Conservation (phyloP, 2,797 vertebrate species). For the Cyclopterus lumpus region DNA sequence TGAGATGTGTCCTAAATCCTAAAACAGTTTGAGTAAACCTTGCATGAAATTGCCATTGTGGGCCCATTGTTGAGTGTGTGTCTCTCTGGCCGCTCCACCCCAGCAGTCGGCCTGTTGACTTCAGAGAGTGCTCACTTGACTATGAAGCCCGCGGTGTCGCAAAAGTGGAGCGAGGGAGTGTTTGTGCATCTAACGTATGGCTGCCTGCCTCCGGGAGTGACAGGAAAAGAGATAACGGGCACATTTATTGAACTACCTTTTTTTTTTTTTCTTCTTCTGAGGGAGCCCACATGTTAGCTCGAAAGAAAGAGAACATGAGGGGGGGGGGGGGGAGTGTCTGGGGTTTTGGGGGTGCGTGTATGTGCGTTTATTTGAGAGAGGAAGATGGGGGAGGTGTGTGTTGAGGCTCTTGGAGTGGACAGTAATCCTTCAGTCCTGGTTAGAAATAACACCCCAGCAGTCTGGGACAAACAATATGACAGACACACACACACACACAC, state of each 20-base stretch:
- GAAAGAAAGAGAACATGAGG: slow-evolving; percentile 11
- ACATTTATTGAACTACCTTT: slow-evolving; percentile 39
- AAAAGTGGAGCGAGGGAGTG: slow-evolving; percentile 22
- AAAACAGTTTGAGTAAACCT: slow-evolving; percentile 66
- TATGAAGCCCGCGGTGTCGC: slow-evolving; percentile 42
- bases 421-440: slow-evolving; percentile 77
- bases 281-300: slow-evolving; percentile 22
- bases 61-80: slow-evolving; percentile 70
- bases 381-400: slow-evolving; percentile 52
- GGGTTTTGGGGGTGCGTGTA: slow-evolving; percentile 32
- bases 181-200: slow-evolving; percentile 47
- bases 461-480: slow-evolving; percentile 65
- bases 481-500: slow-evolving; percentile 31
- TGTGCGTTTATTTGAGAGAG: slow-evolving; percentile 24
- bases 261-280: slow-evolving; percentile 48
- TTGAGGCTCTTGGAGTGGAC: slow-evolving; percentile 68
- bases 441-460: slow-evolving; percentile 64
- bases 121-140: slow-evolving; percentile 58
- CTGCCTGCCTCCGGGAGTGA: slow-evolving; percentile 48
- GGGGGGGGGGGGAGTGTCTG: slow-evolving; percentile 3
- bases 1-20: not conserved
- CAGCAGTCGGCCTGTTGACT: slow-evolving; percentile 62
- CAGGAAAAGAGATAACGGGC: slow-evolving; percentile 47
- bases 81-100: slow-evolving; percentile 35
- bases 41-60: slow-evolving; percentile 84